These are phyloP conservation scores for Pomatostomus ruficeps DNA, from an alignment of 2,113 vertebrate species.

Conservation along the genomic window DNA sequence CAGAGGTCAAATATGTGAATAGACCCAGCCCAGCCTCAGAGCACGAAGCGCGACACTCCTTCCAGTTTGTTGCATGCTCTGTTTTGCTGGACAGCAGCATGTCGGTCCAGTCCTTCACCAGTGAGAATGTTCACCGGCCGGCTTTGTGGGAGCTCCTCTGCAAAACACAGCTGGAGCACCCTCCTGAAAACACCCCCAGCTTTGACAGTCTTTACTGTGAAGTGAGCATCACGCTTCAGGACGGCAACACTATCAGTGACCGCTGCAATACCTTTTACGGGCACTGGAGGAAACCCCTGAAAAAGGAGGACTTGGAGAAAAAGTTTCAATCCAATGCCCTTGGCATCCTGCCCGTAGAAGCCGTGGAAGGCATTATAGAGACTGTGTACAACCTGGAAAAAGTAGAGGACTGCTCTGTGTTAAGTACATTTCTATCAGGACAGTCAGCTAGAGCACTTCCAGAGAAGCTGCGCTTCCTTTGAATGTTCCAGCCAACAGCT, in stretches of 20 bases:
- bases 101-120: constrained; percentile 72
- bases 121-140: constrained; percentile 56
- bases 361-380: constrained; percentile 73
- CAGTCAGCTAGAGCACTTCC: not conserved
- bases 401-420: constrained; percentile 69
- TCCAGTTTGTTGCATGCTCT: constrained; percentile 87
- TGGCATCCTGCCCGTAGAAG: constrained; percentile 59
- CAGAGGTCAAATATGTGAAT: constrained; percentile 82
- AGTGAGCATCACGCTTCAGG: constrained; percentile 59
- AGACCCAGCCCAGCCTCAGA: constrained; percentile 80
- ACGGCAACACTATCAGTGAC: constrained; percentile 25
- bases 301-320: constrained; percentile 74
- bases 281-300: constrained; percentile 91
- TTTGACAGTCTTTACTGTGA: constrained; percentile 88
- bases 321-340: constrained; percentile 84
- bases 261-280: constrained; percentile 85
- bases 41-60: constrained; percentile 90
- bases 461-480: not conserved
- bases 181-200: constrained; percentile 80
- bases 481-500: not conserved
- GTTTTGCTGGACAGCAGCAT: constrained; percentile 79
- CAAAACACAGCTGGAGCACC: constrained; percentile 78
- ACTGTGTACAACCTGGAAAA: constrained; percentile 76
- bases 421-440: constrained; percentile 74
- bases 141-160: constrained; percentile 73